phyloP scores from a whole-genome alignment of 2,888 invertebrate species.

The Lasioglossum oenotherae region DNA sequence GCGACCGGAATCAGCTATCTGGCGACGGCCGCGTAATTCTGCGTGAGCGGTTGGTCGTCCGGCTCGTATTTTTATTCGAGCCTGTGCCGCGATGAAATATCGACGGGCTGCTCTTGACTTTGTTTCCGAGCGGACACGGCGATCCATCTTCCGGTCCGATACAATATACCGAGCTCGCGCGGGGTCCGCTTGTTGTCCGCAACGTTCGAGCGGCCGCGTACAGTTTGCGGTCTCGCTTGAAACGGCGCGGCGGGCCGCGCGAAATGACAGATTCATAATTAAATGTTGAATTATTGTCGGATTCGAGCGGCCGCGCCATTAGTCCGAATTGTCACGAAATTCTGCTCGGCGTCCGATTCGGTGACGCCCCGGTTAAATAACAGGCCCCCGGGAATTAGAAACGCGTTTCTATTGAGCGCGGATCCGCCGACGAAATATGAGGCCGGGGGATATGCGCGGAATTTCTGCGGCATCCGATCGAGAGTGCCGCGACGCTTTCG shows the following conservation, averaged over 20 bases:
- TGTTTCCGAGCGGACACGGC: conserved; percentile 41
- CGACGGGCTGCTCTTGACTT: conserved; percentile 53
- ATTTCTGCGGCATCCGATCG: neutral
- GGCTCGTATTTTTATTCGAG: conserved; percentile 38
- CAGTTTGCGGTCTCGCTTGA: conserved; percentile 40
- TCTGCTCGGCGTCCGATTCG: conserved; percentile 20
- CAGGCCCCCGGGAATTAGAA: conserved; percentile 14
- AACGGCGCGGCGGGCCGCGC: conserved; percentile 17
- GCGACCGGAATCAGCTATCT: neutral
- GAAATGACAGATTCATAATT: conserved; percentile 54
- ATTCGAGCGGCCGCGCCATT: conserved; percentile 28
- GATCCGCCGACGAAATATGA: conserved; percentile 5
- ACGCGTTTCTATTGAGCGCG: conserved; percentile 18
- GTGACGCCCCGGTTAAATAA: conserved; percentile 26
- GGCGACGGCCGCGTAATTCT: conserved; percentile 11
- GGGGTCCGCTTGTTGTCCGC: neutral
- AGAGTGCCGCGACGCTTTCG: neutral
- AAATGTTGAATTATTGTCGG: conserved; percentile 58
- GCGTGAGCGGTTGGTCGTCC: neutral
- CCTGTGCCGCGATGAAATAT: conserved; percentile 36
- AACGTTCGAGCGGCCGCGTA: conserved; percentile 10
- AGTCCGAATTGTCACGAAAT: conserved; percentile 45
- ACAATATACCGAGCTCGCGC: conserved; percentile 12
- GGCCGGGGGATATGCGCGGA: conserved; percentile 5
- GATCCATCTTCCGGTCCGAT: conserved; percentile 48